These are phyloP conservation scores for Buteo buteo DNA, from an alignment of 2,113 vertebrate genomes.

Conservation along the genomic window DNA sequence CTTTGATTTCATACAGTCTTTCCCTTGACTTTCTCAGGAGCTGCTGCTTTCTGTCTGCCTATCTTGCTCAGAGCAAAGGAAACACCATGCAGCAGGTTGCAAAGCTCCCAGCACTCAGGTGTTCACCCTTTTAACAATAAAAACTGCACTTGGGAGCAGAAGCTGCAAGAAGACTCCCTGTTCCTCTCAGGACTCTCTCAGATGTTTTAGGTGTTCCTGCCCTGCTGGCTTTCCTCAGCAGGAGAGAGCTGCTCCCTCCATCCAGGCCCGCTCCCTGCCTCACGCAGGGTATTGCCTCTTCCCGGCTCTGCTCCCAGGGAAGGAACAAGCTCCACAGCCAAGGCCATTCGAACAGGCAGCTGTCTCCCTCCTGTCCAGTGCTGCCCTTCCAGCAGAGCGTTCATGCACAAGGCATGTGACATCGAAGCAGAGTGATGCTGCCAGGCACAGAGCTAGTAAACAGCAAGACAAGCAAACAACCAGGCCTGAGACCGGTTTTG, in stretches of 20 bases:
- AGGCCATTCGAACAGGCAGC: not conserved
- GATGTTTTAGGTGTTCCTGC: not conserved
- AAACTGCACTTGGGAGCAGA: not conserved
- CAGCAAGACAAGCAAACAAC: not conserved
- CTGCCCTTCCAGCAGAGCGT: not conserved
- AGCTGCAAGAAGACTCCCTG: not conserved
- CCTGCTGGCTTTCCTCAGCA: not conserved
- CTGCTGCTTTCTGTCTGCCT: not conserved
- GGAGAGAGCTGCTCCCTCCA: not conserved
- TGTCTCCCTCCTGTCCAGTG: not conserved
- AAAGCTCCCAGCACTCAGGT: not conserved
- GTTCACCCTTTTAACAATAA: not conserved
- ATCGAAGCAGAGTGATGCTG: rapidly evolving
- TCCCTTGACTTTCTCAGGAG: not conserved
- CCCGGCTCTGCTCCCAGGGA: not conserved
- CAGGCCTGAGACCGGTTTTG: not conserved
- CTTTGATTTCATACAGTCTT: not conserved
- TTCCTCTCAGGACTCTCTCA: not conserved
- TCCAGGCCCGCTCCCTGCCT: rapidly evolving
- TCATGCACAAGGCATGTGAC: rapidly evolving
- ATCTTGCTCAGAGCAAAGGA: not conserved
- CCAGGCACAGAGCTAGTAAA: not conserved
- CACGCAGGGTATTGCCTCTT: rapidly evolving
- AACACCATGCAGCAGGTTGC: not conserved
- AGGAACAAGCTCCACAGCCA: not conserved